Evolutionary conservation across 1,140 invertebrate species (phyloP), one percentile per base, ranked within the genome.

Genomic region (Pseudomyrmex concolor): DNA sequence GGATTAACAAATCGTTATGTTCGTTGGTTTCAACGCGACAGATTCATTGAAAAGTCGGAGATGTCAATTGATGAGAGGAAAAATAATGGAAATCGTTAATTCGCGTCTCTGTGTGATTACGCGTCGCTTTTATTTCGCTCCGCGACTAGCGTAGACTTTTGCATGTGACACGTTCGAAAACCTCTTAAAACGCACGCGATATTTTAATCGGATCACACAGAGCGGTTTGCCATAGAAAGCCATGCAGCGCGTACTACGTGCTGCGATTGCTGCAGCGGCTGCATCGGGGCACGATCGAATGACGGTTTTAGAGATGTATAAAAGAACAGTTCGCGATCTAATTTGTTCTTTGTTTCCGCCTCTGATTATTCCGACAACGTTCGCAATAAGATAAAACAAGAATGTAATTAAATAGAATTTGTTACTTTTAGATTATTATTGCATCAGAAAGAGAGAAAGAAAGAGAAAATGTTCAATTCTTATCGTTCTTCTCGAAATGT

Each of bases 131-230:
- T 25, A 74, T 74, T 59, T 62, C 57, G 19, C 3, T 25, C 12
- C 34, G 34, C 34, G 34, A 5, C 34, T n/a, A 9, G 8, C 17
- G 34, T 13, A n/a, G 22, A 48, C 72, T 64, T 63, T 76, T 51
- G 73, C 73, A 64, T 48, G 60, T 64, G 73, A 64, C 34, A 34
- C 73, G 73, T 64, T 64, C 60, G 43, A 64, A 64, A 76, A 76
- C 73, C 73, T n/a, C 73, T 76, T 64, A 76, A 76, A 76, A 76
- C 62, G 73, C 73, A 64, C 48, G 73, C 48, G 73, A 64, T 62
- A 64, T 25, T 76, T 76, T 76, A 76, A 76, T 76, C 73, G 73
- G 64, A 76, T 76, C 60, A 76, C 48, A 62, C 13, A 76, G 51
- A 72, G 60, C 48, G 59, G 72, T 64, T 15, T 63, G 72, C 72